These are phyloP conservation scores for Leptinotarsa lineolata DNA, from an alignment of 1,140 invertebrate genomes.

Conservation along the genomic window DNA sequence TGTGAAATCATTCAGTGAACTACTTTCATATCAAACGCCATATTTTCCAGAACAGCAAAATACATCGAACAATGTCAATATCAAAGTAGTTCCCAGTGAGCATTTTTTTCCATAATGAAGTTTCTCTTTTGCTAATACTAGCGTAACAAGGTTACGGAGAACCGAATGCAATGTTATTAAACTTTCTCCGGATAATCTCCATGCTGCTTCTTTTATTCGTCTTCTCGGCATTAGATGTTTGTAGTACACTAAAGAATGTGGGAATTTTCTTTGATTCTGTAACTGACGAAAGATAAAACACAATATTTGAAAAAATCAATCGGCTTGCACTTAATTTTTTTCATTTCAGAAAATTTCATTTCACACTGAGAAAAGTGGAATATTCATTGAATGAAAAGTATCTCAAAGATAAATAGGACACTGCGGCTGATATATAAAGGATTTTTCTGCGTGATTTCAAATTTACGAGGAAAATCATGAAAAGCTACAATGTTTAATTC, in stretches of 20 bases:
- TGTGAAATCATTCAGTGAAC: conserved; percentile 18
- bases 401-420: too few relatives aligned
- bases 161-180: conserved; percentile 53
- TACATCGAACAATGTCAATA: conserved; percentile 45
- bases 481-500: too few relatives aligned
- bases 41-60: conserved; percentile 22
- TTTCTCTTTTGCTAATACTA: conserved; percentile 54
- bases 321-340: too few relatives aligned
- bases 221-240: background rate
- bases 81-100: conserved; percentile 46
- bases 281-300: background rate
- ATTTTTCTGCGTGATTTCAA: too few relatives aligned
- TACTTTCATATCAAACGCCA: conserved; percentile 20
- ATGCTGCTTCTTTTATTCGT: conserved; percentile 23
- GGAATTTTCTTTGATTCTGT: background rate
- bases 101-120: conserved; percentile 42
- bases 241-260: background rate
- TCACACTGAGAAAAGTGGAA: too few relatives aligned
- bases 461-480: too few relatives aligned
- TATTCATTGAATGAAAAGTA: too few relatives aligned
- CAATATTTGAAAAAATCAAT: too few relatives aligned
- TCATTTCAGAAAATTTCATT: too few relatives aligned
- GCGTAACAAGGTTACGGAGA: conserved; percentile 53
- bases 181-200: conserved; percentile 46
- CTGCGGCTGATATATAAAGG: too few relatives aligned